Evolutionary conservation across 92 coral and sea anemone genomes (phyloP), one percentile per base, ranked within the genome.

Genomic region (Diadumene lineata): DNA sequence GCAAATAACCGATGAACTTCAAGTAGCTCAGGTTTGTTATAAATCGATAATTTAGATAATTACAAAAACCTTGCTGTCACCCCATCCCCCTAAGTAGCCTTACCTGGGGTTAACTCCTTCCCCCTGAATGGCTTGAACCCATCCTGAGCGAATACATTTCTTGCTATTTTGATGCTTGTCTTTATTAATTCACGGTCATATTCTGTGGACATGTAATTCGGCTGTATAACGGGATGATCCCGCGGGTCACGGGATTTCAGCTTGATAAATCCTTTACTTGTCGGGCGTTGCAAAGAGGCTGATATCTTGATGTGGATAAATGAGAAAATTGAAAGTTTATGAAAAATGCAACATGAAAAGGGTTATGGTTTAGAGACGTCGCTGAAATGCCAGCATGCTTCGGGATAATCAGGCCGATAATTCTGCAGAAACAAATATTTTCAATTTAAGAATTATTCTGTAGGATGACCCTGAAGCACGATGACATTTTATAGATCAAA

Each of bases 41-140:
- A n/a, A n/a, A n/a, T n/a, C n/a, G n/a, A n/a, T n/a, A n/a, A n/a
- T n/a, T n/a, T n/a, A n/a, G n/a, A 15, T 53, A 53, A 4, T 13
- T 21, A 2, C 58, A 53, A 53, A 21, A 3, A 13, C 32, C 10
- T 44, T 44, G 51, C 10, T n/a, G n/a, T n/a, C 60, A 53, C 60
- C 60, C 60, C 34, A 1, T 19, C 67, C 67, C 38, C 31, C 34
- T 19, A 61, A n/a, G 23, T n/a, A 1, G 11, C 30, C 19, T 58
- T 69, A 88, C 96, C 96, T 74, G 94, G 94, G 6, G 31, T 13
- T 11, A 85, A 11, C 32, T 85, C 90, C 46, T 69, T 50, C n/a
- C 90, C 90, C 38, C 83, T 55, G 79, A 62, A 85, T 24, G 86
- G 81, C n/a, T 85, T 89, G 46, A 85, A 76, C 8, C 89, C 89